A percentile compares a stretch with the other conserved stretches of the same genome.
Conservation (phyloP, 1,140 invertebrate species). For the Spodoptera frugiperda region DNA sequence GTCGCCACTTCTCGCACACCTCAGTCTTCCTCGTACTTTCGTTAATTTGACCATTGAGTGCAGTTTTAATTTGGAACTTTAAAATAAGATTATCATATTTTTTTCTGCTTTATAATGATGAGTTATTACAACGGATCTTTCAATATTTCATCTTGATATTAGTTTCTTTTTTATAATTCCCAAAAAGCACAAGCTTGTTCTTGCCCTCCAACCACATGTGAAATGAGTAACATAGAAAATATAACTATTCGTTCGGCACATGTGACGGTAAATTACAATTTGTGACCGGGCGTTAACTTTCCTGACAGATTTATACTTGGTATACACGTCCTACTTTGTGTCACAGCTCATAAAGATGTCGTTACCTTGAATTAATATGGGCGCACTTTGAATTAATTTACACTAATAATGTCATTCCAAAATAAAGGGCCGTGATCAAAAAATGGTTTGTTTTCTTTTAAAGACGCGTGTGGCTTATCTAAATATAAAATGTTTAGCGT, state of each 20-base stretch:
- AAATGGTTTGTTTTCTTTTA: constrained; percentile 19
- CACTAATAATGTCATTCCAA: constrained; percentile 55
- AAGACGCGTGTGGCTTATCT: constrained; percentile 19
- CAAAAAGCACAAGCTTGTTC: background rate
- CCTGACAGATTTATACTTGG: constrained; percentile 80
- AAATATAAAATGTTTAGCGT: constrained; percentile 15
- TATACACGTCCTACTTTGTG: constrained; percentile 75
- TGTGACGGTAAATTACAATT: constrained; percentile 79
- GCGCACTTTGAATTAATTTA: constrained; percentile 59
- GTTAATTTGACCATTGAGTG: no score
- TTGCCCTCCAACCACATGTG: constrained; percentile 15
- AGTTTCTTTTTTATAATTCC: no score
- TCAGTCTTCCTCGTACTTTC: no score
- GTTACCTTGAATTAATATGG: constrained; percentile 76
- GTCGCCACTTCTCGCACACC: no score
- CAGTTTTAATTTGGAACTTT: no score
- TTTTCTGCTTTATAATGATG: no score
- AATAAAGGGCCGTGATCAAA: constrained; percentile 19
- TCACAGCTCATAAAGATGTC: constrained; percentile 81
- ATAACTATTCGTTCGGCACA: constrained; percentile 67
- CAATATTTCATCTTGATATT: no score
- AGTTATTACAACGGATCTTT: no score
- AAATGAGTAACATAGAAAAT: constrained; percentile 52
- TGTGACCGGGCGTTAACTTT: constrained; percentile 76
- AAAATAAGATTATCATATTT: no score